Evolutionary conservation across 2,888 invertebrate species (phyloP).

Genomic region (Hydropsyche betteni): DNA sequence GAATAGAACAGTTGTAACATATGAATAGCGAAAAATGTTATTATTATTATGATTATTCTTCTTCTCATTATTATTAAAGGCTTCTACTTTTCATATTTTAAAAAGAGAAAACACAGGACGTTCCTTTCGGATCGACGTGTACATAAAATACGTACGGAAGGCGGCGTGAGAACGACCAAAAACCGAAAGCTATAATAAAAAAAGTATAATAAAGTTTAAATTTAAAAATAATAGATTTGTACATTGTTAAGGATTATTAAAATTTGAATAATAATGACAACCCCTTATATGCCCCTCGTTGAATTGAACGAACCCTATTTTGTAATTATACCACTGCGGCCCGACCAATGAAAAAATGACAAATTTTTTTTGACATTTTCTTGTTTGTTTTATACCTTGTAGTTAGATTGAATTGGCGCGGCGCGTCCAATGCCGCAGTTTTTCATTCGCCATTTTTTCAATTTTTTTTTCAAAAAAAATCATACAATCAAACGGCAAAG

Average conservation of each 20-base stretch:
- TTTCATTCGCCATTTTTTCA: slow-evolving; percentile 4
- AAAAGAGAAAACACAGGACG: not conserved
- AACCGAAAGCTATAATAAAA: slow-evolving; percentile 48
- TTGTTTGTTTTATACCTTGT: slow-evolving; percentile 13
- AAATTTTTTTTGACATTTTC: slow-evolving; percentile 44
- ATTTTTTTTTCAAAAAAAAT: not conserved
- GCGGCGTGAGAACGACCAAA: slow-evolving; percentile 48
- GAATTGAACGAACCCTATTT: too few species aligned
- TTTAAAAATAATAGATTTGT: slow-evolving; percentile 44
- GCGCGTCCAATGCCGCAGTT: slow-evolving; percentile 14
- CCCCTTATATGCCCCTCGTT: not conserved
- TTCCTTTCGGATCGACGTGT: not conserved
- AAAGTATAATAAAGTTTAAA: slow-evolving; percentile 42
- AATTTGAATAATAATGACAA: slow-evolving; percentile 29
- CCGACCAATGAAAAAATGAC: slow-evolving; percentile 28
- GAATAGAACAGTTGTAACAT: slow-evolving; percentile 18
- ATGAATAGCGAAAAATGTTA: slow-evolving; percentile 20
- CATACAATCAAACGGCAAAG: too few species aligned
- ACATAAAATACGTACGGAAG: slow-evolving; percentile 18
- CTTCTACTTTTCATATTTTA: too few species aligned
- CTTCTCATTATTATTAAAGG: too few species aligned
- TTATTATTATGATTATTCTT: not conserved
- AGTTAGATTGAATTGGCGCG: slow-evolving; percentile 12
- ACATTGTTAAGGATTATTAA: slow-evolving; percentile 46
- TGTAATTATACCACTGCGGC: not conserved